phyloP scores from a whole-genome alignment of 2,888 invertebrate species.

The Oligia latruncula region DNA sequence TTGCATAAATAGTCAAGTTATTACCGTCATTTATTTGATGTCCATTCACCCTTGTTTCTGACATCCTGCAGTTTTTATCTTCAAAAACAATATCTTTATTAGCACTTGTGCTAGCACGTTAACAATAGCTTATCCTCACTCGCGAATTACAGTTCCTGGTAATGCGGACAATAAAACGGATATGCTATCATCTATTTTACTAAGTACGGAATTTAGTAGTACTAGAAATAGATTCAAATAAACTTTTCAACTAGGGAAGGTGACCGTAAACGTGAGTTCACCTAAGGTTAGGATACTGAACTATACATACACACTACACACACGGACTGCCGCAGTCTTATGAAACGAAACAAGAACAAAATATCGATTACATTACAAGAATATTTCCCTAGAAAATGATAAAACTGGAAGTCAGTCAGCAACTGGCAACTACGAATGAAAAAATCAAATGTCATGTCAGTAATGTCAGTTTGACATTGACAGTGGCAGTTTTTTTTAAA shows the following conservation, averaged over 20 bases:
- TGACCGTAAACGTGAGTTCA: constrained; percentile 57
- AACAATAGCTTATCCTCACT: constrained; percentile 30
- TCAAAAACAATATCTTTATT: constrained; percentile 5
- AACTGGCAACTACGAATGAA: constrained; percentile 5
- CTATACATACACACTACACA: constrained; percentile 28
- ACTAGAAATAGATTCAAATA: constrained; percentile 31
- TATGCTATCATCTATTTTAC: constrained; percentile 14
- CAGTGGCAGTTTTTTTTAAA: constrained; percentile 14
- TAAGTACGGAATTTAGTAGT: constrained; percentile 2
- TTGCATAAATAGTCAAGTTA: constrained; percentile 2
- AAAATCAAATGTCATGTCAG: neutral
- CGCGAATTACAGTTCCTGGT: constrained; percentile 4
- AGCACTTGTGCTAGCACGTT: constrained; percentile 41
- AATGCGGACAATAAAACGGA: neutral
- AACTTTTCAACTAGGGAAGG: constrained; percentile 45
- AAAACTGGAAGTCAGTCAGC: constrained; percentile 8
- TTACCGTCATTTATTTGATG: constrained; percentile 77
- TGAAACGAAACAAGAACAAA: constrained; percentile 56
- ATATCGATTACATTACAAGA: constrained; percentile 60
- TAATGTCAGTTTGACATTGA: constrained; percentile 42
- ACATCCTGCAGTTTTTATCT: constrained; percentile 56
- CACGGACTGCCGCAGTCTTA: constrained; percentile 61
- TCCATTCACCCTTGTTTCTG: constrained; percentile 74
- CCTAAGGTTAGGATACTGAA: constrained; percentile 45
- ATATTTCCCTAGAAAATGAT: constrained; percentile 41